These are phyloP conservation scores for Xiphorhynchus elegans DNA, from an alignment of 2,113 vertebrate genomes.

Conservation along the genomic window DNA sequence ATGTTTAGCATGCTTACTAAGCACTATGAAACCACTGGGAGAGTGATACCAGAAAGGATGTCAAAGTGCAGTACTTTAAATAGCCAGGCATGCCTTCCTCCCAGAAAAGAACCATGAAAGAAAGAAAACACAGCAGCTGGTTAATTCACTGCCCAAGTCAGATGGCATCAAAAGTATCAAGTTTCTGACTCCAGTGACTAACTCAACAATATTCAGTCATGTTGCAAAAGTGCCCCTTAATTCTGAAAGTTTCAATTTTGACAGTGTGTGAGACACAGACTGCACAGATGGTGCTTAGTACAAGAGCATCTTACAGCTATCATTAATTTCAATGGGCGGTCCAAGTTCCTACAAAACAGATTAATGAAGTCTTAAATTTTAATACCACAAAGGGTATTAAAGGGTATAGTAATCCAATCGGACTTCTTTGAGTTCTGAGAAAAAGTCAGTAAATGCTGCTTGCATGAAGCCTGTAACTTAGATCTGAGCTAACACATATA, in stretches of 20 bases:
- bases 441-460: neutral
- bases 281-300: neutral
- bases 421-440: neutral
- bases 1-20: neutral
- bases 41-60: neutral
- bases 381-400: neutral
- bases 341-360: neutral
- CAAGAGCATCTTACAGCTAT: neutral
- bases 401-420: neutral
- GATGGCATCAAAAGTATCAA: neutral
- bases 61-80: neutral
- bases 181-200: neutral
- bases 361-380: neutral
- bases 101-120: neutral
- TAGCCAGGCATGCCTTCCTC: neutral
- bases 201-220: neutral
- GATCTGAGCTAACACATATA: neutral
- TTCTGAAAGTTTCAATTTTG: neutral
- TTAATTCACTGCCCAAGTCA: neutral
- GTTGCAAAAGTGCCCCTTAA: neutral
- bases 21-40: neutral
- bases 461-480: neutral
- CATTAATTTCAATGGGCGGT: neutral
- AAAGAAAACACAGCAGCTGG: neutral
- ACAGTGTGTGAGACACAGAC: neutral